Base-by-base conservation (phyloP, 2,888 invertebrate species). In the Drymonia ruficornis region DNA sequence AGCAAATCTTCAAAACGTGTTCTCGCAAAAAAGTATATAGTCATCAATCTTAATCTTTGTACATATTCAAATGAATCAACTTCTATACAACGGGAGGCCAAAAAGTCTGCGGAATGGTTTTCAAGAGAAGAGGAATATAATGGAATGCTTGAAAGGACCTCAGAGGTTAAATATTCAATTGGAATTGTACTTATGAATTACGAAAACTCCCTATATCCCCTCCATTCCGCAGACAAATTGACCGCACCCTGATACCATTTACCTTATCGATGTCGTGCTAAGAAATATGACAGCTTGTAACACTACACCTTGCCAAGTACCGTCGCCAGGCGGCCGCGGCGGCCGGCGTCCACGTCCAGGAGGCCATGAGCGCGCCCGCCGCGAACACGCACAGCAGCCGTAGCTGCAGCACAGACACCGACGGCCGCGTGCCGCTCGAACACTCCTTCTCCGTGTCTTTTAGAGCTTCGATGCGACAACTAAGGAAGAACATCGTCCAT, bases 331-430 rank as follows among this genome's bases (percentile, higher is more conserved):
- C 95, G 67, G 96, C 95, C 7, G 97, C 84, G 6, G 98, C 97
- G 40, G 97, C 96, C 19, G 95, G 94, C 8, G 97, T 98, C 98
- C 98, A 99, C 31, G 98, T 96, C 98, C 98, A 99, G 0, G 97
- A 97, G 4, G 98, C 97, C 96, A 98, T 97, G 29, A 97, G 94
- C 59, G 97, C 94, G 43, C 98, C 98, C 40, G 96, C 95, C 64
- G 96, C 96, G 90, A 98, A 98, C 62, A 97, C 94, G 52, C 97
- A 95, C 58, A 98, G 86, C 70, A 98, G 87, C 73, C 98, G 97
- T 61, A 98, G 82, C 82, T 98, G 97, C 48, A 97, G 86, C 83
- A 97, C 95, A 0, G 96, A 96, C 54, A 97, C 95, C 70, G 96
- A 98, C 0, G 98, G 98, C 2, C 97, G 94, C 47, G 93, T 89